Base-by-base conservation (phyloP, 2,113 vertebrate species). In the Serinus canaria region DNA sequence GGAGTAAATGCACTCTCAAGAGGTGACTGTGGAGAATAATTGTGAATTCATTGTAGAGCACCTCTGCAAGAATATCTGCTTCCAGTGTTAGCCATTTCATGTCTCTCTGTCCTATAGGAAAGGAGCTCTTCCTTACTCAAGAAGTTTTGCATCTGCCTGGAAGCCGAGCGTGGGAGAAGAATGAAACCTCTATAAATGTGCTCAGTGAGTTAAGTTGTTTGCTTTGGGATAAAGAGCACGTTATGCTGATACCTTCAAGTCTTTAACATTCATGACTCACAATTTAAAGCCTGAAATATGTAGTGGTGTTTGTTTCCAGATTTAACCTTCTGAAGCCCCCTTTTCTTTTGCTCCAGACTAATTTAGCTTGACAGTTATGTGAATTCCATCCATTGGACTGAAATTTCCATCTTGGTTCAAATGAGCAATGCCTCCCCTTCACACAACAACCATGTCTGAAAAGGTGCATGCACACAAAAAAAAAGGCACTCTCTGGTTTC, bases 221-320 rank as follows among this genome's bases (percentile, higher is more conserved):
- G 82, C 82, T 96, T 90, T 94, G 75, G 72, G 87, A 88, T 68
- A 91, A 91, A 95, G 59, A 85, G 35, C 69, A 63, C 31, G 47
- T 39, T 91, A 66, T 55, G 33, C 50, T 76, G 87, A 83, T 95
- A 89, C 63, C 67, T 95, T 83, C 82, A 94, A 95, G 56, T 83
- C 52, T 92, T 91, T 96, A 84, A 70, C 78, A 93, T 91, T 87
- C 70, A 87, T 83, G 84, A 95, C 70, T 89, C 90, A 83, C 67
- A 83, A 13, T 87, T 92, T 90, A 93, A 93, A 92, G 33, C 50
- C 79, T 88, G 69, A 83, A 90, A 66, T 64, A 74, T 6, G 5
- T 56, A 80, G 20, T 37, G 21, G 35, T 86, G 74, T 86, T 93
- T 83, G 17, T 86, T 88, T 95, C 59, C 63, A 80, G 63, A 68